These are phyloP conservation scores for Acronicta alni DNA, from an alignment of 2,888 invertebrate genomes.

Conservation along the genomic window DNA sequence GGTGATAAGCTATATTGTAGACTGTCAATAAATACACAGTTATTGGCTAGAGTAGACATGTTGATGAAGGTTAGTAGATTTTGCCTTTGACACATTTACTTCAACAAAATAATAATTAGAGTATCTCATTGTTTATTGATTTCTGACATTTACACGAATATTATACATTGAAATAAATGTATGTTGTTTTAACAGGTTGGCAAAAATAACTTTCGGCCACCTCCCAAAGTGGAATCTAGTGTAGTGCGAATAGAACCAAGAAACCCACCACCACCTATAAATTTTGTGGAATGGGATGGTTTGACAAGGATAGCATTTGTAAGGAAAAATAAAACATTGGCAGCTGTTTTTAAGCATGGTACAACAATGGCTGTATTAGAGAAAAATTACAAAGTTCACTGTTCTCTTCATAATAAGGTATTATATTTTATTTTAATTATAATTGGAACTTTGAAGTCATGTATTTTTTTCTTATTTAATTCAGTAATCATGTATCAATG, in stretches of 20 bases:
- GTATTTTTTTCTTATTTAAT: too few relatives aligned
- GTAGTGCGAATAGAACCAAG: conserved; percentile 99
- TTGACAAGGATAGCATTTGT: conserved; percentile 98
- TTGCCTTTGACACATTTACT: neutral
- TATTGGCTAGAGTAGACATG: conserved; percentile 98
- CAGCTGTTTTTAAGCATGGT: conserved; percentile 96
- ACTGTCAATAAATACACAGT: conserved; percentile 98
- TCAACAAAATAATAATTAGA: neutral
- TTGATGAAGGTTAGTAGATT: conserved; percentile 95
- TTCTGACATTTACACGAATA: too few relatives aligned
- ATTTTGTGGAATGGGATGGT: conserved; percentile 99
- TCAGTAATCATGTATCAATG: too few relatives aligned
- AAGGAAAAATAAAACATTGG: conserved; percentile 98
- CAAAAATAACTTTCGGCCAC: conserved; percentile 99
- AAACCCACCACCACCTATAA: conserved; percentile 98
- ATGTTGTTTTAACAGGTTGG: conserved; percentile 94
- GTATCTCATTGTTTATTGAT: neutral
- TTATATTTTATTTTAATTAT: too few relatives aligned
- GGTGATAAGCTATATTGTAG: conserved; percentile 99
- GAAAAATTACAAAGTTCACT: conserved; percentile 96
- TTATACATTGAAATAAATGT: too few relatives aligned
- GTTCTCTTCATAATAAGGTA: conserved; percentile 94
- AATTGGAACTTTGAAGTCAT: too few relatives aligned
- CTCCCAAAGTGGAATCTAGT: conserved; percentile 99
- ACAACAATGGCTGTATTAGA: conserved; percentile 95